Conservation (phyloP, 2,888 invertebrate genomes). For the Dynastes hyllus region DNA sequence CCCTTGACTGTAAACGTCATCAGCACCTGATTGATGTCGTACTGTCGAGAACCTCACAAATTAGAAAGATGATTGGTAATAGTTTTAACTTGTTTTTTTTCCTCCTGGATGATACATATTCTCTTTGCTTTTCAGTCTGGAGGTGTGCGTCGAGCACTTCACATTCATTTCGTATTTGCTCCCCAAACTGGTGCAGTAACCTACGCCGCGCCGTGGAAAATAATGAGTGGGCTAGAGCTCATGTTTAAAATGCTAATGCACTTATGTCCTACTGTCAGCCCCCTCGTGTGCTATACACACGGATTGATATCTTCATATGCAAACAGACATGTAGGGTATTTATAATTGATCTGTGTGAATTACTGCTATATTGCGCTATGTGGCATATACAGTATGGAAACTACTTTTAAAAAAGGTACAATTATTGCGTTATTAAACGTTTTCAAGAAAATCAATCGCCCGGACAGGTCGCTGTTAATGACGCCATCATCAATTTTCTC, state of each 20-base stretch:
- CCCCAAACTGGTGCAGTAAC: not conserved
- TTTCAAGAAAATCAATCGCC: too few species aligned
- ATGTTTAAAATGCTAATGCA: slow-evolving; percentile 36
- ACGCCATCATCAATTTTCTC: too few species aligned
- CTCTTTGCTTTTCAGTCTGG: not conserved
- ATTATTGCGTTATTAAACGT: too few species aligned
- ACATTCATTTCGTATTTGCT: slow-evolving; percentile 15
- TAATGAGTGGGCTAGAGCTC: not conserved
- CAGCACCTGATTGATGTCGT: slow-evolving; percentile 46
- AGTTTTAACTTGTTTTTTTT: not conserved
- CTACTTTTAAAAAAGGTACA: too few species aligned
- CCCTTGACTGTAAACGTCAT: slow-evolving; percentile 31
- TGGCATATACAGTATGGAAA: too few species aligned
- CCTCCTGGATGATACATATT: not conserved
- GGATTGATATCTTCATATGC: not conserved
- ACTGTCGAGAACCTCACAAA: slow-evolving; percentile 34
- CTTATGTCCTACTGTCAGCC: slow-evolving; percentile 9
- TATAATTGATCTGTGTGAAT: not conserved
- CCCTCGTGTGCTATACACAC: slow-evolving; percentile 1
- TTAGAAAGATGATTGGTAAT: slow-evolving; percentile 49
- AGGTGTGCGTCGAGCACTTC: not conserved
- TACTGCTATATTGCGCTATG: too few species aligned
- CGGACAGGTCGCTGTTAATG: too few species aligned
- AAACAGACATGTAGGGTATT: not conserved
- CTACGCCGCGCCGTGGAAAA: slow-evolving; percentile 17